Percentiles rank a stretch among this genome's conserved stretches.
Evolutionary conservation across 2,888 invertebrate species (phyloP).

Genomic region (Rhingia rostrata): DNA sequence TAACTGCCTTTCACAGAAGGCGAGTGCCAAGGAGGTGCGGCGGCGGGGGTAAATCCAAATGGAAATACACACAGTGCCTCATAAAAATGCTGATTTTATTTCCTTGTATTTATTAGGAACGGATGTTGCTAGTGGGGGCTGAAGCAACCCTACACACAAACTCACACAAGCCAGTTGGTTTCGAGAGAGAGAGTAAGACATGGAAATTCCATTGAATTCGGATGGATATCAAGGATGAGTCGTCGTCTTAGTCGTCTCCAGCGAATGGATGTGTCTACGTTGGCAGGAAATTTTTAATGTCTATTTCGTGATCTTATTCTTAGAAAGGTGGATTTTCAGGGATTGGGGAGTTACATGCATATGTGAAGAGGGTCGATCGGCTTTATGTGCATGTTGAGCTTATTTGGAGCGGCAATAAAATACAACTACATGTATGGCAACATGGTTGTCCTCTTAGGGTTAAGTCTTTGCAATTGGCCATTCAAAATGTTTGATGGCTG

Average conservation of each 20-base stretch:
- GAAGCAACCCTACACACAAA: background rate
- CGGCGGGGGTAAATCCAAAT: slow-evolving; percentile 46
- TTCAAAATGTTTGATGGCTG: slow-evolving; percentile 41
- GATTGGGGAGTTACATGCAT: background rate
- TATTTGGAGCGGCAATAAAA: slow-evolving; percentile 38
- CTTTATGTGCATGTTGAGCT: slow-evolving; percentile 28
- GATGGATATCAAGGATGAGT: slow-evolving; percentile 54
- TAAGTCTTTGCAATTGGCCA: slow-evolving; percentile 48
- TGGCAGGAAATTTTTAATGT: slow-evolving; percentile 64
- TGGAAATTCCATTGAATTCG: slow-evolving; percentile 70
- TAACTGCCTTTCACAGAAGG: slow-evolving; percentile 18
- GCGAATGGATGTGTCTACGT: slow-evolving; percentile 41
- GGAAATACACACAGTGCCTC: slow-evolving; percentile 57
- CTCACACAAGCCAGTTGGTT: background rate
- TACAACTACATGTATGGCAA: slow-evolving; percentile 11
- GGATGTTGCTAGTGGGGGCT: slow-evolving; percentile 59
- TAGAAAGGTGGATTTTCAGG: slow-evolving; percentile 35
- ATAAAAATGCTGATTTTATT: slow-evolving; percentile 73
- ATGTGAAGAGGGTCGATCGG: background rate
- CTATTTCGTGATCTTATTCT: slow-evolving; percentile 64
- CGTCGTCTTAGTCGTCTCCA: slow-evolving; percentile 1
- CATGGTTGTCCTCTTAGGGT: slow-evolving; percentile 67
- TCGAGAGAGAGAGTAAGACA: slow-evolving; percentile 40
- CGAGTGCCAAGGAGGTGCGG: background rate
- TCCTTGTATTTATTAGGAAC: slow-evolving; percentile 71